Evolutionary conservation across 2,888 invertebrate genomes (phyloP).

Genomic region (Nomada flava): DNA sequence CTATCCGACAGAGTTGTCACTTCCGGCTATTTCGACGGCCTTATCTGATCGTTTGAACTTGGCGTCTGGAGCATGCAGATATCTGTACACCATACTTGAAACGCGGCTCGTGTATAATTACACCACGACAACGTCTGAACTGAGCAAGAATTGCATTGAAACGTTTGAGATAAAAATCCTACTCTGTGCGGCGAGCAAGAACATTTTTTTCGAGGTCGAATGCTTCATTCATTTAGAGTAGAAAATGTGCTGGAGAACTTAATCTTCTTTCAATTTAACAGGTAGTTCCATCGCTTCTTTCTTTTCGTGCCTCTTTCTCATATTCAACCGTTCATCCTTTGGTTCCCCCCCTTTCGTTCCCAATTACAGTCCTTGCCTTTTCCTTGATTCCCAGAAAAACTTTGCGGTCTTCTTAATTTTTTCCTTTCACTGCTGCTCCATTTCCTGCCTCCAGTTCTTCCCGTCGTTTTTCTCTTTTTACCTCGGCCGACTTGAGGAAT

Average conservation of each 20-base stretch:
- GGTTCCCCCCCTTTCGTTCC: background rate
- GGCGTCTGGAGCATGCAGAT: background rate
- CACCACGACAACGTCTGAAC: background rate
- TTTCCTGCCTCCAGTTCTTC: constrained; percentile 3
- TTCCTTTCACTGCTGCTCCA: constrained; percentile 25
- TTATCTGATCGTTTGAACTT: constrained; percentile 39
- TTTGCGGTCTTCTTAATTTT: constrained; percentile 36
- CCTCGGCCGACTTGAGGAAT: background rate
- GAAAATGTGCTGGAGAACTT: constrained; percentile 40
- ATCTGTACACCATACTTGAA: background rate
- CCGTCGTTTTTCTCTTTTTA: background rate
- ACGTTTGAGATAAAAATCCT: background rate
- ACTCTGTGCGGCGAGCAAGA: background rate
- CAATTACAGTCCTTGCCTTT: constrained; percentile 32
- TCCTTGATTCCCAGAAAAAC: constrained; percentile 30
- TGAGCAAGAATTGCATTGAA: background rate
- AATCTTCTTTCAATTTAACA: constrained; percentile 46
- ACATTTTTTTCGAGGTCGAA: background rate
- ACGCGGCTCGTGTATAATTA: background rate
- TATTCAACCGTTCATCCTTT: constrained; percentile 1
- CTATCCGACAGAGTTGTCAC: constrained; percentile 31
- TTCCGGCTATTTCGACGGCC: constrained; percentile 41
- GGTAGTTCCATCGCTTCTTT: background rate
- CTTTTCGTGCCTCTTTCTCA: background rate
- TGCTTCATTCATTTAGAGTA: constrained; percentile 49